Conservation (phyloP, 2,888 invertebrate species). For the Acleris cristana region DNA sequence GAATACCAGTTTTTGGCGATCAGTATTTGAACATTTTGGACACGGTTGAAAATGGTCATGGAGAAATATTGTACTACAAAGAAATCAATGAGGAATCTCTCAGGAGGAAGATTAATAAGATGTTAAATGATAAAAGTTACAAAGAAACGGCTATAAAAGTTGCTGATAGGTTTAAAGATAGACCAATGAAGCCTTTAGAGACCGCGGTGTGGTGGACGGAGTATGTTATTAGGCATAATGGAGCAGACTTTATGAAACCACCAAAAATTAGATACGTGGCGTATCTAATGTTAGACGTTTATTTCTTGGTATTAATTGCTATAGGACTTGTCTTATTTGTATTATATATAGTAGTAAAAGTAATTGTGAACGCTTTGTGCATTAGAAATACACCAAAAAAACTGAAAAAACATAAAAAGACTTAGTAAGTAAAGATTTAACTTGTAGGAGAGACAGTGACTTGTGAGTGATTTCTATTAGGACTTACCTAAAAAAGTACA, state of each 20-base stretch:
- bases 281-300: conserved; percentile 75
- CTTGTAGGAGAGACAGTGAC: too few species aligned
- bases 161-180: conserved; percentile 43
- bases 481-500: too few species aligned
- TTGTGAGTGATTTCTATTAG: too few species aligned
- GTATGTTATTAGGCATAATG: conserved; percentile 46
- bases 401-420: background rate
- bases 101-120: conserved; percentile 54
- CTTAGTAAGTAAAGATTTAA: background rate
- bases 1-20: conserved; percentile 72
- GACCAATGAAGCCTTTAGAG: conserved; percentile 43
- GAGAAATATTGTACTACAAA: conserved; percentile 56
- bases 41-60: conserved; percentile 63
- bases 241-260: conserved; percentile 43
- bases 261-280: conserved; percentile 65
- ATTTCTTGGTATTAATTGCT: conserved; percentile 60
- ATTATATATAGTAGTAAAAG: conserved; percentile 13
- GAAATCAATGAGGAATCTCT: conserved; percentile 58
- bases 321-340: conserved; percentile 22
- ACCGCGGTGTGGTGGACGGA: conserved; percentile 46
- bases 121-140: conserved; percentile 57
- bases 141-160: conserved; percentile 39
- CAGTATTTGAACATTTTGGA: conserved; percentile 66
- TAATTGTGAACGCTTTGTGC: background rate
- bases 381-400: conserved; percentile 3